Evolutionary conservation across 2,113 vertebrate species (phyloP).

Genomic region (Rhinolophus sinicus): DNA sequence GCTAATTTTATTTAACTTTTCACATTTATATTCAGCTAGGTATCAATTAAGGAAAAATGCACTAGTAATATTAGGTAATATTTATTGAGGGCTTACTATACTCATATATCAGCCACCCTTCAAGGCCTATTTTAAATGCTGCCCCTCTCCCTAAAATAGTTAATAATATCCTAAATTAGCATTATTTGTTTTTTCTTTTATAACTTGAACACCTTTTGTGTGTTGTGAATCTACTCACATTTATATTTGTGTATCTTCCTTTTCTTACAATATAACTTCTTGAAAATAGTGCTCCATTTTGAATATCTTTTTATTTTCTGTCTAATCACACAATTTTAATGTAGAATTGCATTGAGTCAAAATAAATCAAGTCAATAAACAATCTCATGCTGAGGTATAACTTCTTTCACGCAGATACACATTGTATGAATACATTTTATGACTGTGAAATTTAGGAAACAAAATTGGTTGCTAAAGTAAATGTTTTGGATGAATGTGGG

Average conservation of each 20-base stretch:
- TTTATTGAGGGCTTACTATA: neutral
- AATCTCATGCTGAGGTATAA: neutral
- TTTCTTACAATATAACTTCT: neutral
- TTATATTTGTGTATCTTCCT: neutral
- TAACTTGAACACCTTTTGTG: neutral
- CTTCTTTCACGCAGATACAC: neutral
- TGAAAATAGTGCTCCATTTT: constrained; percentile 14
- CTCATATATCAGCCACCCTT: neutral
- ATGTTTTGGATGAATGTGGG: neutral
- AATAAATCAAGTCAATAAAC: neutral
- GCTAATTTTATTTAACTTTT: neutral
- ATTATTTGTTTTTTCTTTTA: neutral
- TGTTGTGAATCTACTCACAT: constrained; percentile 7
- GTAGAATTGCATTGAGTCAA: neutral
- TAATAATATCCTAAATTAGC: neutral
- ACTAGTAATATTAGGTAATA: neutral
- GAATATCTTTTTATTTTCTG: constrained; percentile 18
- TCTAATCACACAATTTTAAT: neutral
- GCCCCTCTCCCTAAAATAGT: neutral
- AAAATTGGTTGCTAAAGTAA: neutral
- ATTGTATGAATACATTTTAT: neutral
- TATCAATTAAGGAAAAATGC: neutral
- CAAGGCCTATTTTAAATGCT: neutral
- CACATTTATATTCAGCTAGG: neutral
- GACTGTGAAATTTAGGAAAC: neutral